These are phyloP conservation scores for Haplotaxodon microlepis DNA, from an alignment of 2,113 vertebrate species.

Conservation along the genomic window DNA sequence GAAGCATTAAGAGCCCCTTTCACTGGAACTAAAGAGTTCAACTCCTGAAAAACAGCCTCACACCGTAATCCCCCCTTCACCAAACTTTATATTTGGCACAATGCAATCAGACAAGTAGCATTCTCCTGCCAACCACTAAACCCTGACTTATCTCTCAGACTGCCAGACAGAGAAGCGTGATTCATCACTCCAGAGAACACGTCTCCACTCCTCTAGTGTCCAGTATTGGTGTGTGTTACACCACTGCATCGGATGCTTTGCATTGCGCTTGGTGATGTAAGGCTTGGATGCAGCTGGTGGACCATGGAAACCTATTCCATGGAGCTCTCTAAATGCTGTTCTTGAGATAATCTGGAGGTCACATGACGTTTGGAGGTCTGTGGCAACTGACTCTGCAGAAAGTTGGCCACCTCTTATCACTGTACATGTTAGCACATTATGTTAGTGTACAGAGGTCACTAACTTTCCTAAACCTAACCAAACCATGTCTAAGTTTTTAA, in stretches of 20 bases:
- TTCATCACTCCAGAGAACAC: background rate
- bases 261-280: background rate
- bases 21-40: background rate
- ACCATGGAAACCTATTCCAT: background rate
- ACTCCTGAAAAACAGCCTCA: background rate
- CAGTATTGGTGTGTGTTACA: background rate
- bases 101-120: background rate
- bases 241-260: background rate
- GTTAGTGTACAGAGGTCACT: background rate
- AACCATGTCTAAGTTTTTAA: background rate
- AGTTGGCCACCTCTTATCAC: background rate
- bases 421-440: background rate
- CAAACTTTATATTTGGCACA: background rate
- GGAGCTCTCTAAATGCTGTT: background rate
- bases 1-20: background rate
- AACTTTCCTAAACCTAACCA: background rate
- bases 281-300: background rate
- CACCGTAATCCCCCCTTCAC: background rate
- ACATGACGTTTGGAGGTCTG: background rate
- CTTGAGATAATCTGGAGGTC: background rate
- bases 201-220: background rate
- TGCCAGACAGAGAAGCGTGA: background rate
- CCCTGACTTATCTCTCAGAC: rapidly evolving
- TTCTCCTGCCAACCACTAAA: background rate
- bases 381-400: background rate